Percentiles rank a stretch among this genome's conserved stretches.
Conservation (phyloP, 2,797 vertebrate genomes). For the Carduelis carduelis region DNA sequence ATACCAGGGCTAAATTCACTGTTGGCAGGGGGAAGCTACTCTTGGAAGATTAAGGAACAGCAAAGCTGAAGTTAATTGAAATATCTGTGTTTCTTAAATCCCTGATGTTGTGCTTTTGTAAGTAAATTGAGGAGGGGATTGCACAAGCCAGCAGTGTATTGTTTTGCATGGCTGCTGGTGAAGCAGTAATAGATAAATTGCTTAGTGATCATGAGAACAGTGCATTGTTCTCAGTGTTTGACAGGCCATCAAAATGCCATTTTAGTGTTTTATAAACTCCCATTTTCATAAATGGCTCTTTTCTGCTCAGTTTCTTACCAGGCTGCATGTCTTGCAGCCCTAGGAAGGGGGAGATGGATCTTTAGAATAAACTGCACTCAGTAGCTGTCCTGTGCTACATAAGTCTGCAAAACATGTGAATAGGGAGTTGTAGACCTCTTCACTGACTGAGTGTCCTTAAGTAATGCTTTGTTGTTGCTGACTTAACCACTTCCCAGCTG, state of each 20-base stretch:
- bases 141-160: neutral
- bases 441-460: neutral
- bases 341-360: neutral
- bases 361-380: conserved; percentile 51
- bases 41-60: neutral
- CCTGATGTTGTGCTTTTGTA: neutral
- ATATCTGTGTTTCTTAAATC: neutral
- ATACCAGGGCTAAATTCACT: neutral
- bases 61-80: neutral
- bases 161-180: neutral
- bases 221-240: neutral
- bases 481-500: conserved; percentile 8
- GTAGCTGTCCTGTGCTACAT: neutral
- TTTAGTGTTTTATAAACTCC: neutral
- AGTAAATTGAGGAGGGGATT: neutral
- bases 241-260: neutral
- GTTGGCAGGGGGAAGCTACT: fast-evolving
- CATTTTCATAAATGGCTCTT: neutral
- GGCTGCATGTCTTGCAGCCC: neutral
- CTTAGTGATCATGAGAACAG: neutral
- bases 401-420: neutral
- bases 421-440: neutral
- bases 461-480: conserved; percentile 68
- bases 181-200: neutral
- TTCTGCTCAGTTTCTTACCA: conserved; percentile 9